Conservation (phyloP, 2,797 vertebrate genomes). For the Amazona finschi region DNA sequence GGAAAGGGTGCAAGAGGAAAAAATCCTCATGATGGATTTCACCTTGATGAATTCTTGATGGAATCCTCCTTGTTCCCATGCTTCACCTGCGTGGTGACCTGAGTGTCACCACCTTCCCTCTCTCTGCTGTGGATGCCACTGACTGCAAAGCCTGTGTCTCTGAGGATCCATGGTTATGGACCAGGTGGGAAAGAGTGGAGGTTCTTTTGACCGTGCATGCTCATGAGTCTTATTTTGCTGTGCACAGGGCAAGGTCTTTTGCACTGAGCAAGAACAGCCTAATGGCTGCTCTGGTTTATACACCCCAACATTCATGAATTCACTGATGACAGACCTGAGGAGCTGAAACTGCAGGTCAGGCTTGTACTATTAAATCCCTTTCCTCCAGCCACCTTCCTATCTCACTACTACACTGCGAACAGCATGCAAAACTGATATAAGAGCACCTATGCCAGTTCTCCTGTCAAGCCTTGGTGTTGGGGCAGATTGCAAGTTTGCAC, state of each 20-base stretch:
- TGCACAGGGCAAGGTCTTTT: rapidly evolving
- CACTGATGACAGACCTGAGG: neutral
- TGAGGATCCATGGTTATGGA: neutral
- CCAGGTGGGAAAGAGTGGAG: neutral
- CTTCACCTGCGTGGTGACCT: neutral
- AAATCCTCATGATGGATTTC: neutral
- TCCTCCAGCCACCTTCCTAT: neutral
- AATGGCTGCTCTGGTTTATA: neutral
- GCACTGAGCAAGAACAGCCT: neutral
- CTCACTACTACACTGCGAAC: neutral
- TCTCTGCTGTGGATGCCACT: neutral
- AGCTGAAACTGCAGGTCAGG: neutral
- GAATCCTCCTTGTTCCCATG: neutral
- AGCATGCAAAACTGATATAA: neutral
- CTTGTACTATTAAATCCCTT: neutral
- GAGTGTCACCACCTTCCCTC: neutral
- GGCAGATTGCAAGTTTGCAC: neutral
- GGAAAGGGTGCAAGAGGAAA: neutral
- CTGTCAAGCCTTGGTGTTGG: neutral
- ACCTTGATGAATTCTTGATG: too few relatives aligned
- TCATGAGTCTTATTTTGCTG: neutral
- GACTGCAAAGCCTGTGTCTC: neutral
- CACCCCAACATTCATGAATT: neutral
- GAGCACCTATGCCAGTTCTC: neutral
- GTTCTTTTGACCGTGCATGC: rapidly evolving